Evolutionary conservation across 2,888 invertebrate genomes (phyloP).

Genomic region (Tinea pellionella): DNA sequence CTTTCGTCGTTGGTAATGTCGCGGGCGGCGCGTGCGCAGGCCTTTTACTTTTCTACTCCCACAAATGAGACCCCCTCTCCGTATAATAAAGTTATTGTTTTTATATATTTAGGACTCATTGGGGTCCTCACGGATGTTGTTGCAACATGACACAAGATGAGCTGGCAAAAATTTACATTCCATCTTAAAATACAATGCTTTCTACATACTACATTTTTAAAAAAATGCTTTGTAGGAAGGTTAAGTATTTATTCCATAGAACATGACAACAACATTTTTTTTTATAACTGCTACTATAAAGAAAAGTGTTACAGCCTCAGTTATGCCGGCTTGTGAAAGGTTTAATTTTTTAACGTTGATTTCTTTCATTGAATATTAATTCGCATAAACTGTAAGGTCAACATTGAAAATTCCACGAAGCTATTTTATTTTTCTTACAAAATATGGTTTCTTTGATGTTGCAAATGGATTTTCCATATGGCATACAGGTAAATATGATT

Average conservation of each 20-base stretch:
- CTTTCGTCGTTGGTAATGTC: constrained; percentile 53
- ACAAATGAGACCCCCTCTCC: neutral
- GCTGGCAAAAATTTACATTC: neutral
- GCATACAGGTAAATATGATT: neutral
- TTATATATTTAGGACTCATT: neutral
- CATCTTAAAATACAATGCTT: neutral
- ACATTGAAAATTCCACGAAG: neutral
- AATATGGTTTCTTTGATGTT: neutral
- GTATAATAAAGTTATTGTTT: neutral
- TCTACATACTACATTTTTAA: neutral
- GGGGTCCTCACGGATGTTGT: neutral
- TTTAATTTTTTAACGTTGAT: no score
- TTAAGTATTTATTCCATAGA: no score
- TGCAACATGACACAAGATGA: neutral
- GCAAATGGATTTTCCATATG: neutral
- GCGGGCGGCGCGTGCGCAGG: constrained; percentile 34
- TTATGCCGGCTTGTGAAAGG: no score
- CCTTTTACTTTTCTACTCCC: constrained; percentile 59
- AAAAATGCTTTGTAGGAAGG: no score
- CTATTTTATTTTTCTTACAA: neutral
- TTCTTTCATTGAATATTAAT: no score
- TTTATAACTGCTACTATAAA: no score
- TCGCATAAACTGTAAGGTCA: no score
- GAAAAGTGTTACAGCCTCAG: no score
- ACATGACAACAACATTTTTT: no score